These are phyloP conservation scores for Cynopterus brachyotis DNA, from an alignment of 2,113 vertebrate genomes.

Conservation along the genomic window DNA sequence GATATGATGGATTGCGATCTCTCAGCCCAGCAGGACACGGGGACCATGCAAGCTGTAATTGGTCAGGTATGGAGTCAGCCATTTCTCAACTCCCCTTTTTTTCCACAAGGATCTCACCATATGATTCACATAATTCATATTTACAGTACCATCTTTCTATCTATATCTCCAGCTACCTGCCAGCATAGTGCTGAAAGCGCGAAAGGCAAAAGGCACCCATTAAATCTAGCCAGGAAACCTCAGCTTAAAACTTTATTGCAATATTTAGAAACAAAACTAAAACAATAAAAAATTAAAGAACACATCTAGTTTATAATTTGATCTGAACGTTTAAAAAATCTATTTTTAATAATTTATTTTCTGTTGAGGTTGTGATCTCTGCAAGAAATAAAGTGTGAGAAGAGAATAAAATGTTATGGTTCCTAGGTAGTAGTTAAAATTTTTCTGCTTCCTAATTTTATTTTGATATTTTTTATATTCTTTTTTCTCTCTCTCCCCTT, in stretches of 20 bases:
- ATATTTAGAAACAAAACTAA: slow-evolving; percentile 66
- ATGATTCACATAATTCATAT: slow-evolving; percentile 91
- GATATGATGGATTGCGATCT: slow-evolving; percentile 91
- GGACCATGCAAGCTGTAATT: slow-evolving; percentile 92
- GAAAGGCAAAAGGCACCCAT: slow-evolving; percentile 81
- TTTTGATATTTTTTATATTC: slow-evolving; percentile 66
- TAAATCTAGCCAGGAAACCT: slow-evolving; percentile 81
- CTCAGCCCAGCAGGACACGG: slow-evolving; percentile 89
- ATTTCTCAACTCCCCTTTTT: slow-evolving; percentile 90
- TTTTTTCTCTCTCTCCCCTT: background rate
- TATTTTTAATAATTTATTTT: slow-evolving; percentile 68
- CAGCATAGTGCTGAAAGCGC: slow-evolving; percentile 80
- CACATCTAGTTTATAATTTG: slow-evolving; percentile 67
- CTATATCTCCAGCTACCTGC: slow-evolving; percentile 84
- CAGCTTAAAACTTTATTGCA: slow-evolving; percentile 79
- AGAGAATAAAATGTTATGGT: slow-evolving; percentile 74
- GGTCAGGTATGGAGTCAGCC: slow-evolving; percentile 93
- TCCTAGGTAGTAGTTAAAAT: slow-evolving; percentile 69
- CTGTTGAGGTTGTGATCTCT: slow-evolving; percentile 65
- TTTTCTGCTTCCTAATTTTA: slow-evolving; percentile 79
- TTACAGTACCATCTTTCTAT: slow-evolving; percentile 89
- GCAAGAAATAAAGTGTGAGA: slow-evolving; percentile 78
- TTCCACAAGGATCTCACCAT: slow-evolving; percentile 86
- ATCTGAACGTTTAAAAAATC: slow-evolving; percentile 66
- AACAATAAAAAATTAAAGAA: background rate